phyloP scores from a whole-genome alignment of 2,888 invertebrate species.

The Lithophane semibrunnea region DNA sequence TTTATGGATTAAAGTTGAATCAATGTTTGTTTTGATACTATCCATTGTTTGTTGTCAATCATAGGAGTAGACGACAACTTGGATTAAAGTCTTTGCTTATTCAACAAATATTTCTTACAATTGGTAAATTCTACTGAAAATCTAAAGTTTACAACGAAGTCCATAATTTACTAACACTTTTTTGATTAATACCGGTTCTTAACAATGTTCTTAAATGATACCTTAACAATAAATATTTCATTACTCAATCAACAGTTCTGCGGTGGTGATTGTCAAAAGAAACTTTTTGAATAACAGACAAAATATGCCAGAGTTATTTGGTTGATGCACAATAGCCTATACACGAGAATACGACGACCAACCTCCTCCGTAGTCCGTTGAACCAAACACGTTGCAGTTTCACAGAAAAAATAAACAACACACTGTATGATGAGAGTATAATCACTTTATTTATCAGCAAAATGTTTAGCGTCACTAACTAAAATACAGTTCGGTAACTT shows the following conservation, averaged over 20 bases:
- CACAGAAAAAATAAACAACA: slow-evolving; percentile 87
- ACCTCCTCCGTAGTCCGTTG: slow-evolving; percentile 89
- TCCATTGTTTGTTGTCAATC: not conserved
- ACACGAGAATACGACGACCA: slow-evolving; percentile 86
- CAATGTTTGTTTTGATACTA: not conserved
- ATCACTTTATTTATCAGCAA: slow-evolving; percentile 79
- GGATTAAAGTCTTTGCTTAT: not conserved
- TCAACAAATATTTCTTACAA: not conserved
- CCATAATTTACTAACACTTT: not conserved
- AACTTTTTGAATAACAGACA: slow-evolving; percentile 58
- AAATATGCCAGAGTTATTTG: slow-evolving; percentile 82
- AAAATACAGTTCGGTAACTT: slow-evolving; percentile 68
- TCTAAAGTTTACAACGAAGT: not conserved
- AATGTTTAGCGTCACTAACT: slow-evolving; percentile 68
- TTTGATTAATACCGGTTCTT: not conserved
- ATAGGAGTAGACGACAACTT: not conserved
- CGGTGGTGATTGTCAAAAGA: slow-evolving; percentile 1
- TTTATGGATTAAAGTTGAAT: not conserved
- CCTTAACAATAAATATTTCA: not conserved
- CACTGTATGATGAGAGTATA: slow-evolving; percentile 72
- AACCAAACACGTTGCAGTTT: slow-evolving; percentile 90
- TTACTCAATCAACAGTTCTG: not conserved
- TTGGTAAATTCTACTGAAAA: not conserved
- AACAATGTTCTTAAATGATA: not conserved
- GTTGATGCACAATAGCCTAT: slow-evolving; percentile 82